Base-by-base conservation (phyloP, 2,113 vertebrate genomes). In the Laterallus jamaicensis region DNA sequence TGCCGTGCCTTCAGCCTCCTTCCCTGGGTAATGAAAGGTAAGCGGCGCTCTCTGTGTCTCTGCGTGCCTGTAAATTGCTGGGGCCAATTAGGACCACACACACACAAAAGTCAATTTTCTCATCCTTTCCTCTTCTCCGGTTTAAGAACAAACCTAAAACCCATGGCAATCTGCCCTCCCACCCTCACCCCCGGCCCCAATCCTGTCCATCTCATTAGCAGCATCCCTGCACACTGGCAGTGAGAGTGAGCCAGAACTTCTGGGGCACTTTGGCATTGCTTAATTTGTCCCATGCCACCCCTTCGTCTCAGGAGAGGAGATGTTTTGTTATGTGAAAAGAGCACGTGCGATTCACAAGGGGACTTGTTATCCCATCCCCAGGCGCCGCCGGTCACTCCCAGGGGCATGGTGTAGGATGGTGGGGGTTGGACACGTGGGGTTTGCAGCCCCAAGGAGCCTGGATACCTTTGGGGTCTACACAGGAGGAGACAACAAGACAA, bases 311-410 rank as follows among this genome's bases (percentile, higher is more conserved):
- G 12, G 97, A 96, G 97, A 97, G 90, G 76, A 64, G 93, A 8
- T 98, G 97, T 98, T 98, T 97, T 98, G 93, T 94, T 95, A 44
- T 8, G n/a, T 94, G 94, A 94, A 67, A 91, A 96, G 92, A 74
- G 73, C 95, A 69, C 35, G 28, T 5, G 60, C 5, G 19, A 74
- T 60, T 84, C 94, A 58, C n/a, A 0, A 29, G 39, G 95, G 95
- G 93, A 67, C 95, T 97, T 94, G 92, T 97, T 97, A 97, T 86
- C 87, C 89, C 75, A 2, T 83, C 82, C 88, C 95, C 7, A 2
- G 90, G 96, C 88, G 63, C 76, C 6, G 11, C 2, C 0, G 39
- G 85, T 87, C 3, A 15, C 78, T 70, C 96, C 93, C 40, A 9
- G 58, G 22, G 3, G 66, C 13, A 4, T 5, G 12, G 12, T 2